Evolutionary conservation across 1,140 invertebrate species (phyloP).

Genomic region (Eurytemora carolleeae): DNA sequence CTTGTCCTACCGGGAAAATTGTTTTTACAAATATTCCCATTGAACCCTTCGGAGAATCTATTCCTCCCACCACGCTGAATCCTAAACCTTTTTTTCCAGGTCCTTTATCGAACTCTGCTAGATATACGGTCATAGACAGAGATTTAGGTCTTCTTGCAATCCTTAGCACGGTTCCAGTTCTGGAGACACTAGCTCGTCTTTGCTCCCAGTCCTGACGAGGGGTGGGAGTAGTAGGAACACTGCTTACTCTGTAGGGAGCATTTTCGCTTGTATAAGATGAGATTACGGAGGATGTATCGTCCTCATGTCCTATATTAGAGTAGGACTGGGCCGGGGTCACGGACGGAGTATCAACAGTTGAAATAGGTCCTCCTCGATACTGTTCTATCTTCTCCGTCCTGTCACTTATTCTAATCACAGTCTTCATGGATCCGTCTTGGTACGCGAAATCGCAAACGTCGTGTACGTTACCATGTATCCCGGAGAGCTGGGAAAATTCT

Average conservation of each 20-base stretch:
- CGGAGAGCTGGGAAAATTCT: background rate
- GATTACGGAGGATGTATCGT: background rate
- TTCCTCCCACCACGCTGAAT: slow-evolving; percentile 75
- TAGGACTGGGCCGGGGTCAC: slow-evolving; percentile 6
- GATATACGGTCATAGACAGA: slow-evolving; percentile 32
- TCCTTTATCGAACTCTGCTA: slow-evolving; percentile 59
- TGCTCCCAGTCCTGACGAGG: background rate
- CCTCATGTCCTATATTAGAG: background rate
- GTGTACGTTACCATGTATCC: background rate
- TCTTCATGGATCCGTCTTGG: background rate
- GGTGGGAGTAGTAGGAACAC: slow-evolving; percentile 11
- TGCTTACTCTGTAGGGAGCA: background rate
- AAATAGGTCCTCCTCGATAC: background rate
- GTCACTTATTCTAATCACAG: slow-evolving; percentile 11
- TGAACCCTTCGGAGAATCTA: slow-evolving; percentile 51
- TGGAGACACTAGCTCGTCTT: background rate
- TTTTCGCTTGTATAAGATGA: background rate
- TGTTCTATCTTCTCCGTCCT: slow-evolving; percentile 5
- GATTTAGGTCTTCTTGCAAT: slow-evolving; percentile 28
- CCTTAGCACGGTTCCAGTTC: background rate
- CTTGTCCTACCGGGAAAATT: slow-evolving; percentile 37
- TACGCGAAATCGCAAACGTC: too few relatives aligned
- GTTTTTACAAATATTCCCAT: slow-evolving; percentile 35
- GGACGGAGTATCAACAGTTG: background rate
- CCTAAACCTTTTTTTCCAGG: slow-evolving; percentile 62